Percentiles rank a stretch among this genome's conserved stretches.
phyloP scores from a whole-genome alignment of 2,113 vertebrate species.

The Corythornis cristatus region DNA sequence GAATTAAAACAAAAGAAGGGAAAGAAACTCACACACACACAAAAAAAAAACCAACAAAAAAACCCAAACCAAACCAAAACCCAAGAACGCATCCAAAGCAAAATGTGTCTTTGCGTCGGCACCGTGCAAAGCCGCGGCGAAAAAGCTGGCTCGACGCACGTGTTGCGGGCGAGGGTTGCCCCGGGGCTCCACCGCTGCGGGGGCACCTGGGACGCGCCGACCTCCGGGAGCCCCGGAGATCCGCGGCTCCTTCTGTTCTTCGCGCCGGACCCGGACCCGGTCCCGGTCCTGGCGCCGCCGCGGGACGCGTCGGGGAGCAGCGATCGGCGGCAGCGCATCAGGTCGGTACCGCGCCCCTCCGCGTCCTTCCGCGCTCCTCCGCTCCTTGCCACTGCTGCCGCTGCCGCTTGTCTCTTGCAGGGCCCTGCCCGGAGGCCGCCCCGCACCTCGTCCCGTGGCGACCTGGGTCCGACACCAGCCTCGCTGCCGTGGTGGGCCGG shows the following conservation, averaged over 20 bases:
- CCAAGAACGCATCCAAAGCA: background rate
- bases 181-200: background rate
- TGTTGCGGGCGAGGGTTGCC: background rate
- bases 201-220: background rate
- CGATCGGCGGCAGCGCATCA: slow-evolving; percentile 42
- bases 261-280: background rate
- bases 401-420: slow-evolving; percentile 41
- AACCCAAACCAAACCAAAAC: too few relatives aligned
- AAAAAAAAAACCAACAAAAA: background rate
- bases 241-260: background rate
- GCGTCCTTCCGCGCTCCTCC: background rate
- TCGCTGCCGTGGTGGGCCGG: slow-evolving; percentile 10
- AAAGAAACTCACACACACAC: background rate
- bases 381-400: background rate
- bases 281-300: background rate
- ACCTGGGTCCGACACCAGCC: slow-evolving; percentile 31
- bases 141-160: background rate
- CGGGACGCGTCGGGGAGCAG: slow-evolving; percentile 13
- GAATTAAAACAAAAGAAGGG: background rate
- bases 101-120: background rate
- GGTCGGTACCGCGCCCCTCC: slow-evolving; percentile 47
- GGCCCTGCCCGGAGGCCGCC: background rate
- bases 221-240: background rate
- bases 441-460: slow-evolving; percentile 12
- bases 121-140: background rate